Evolutionary conservation across 2,797 vertebrate genomes (phyloP).

Genomic region (Leuciscus waleckii): DNA sequence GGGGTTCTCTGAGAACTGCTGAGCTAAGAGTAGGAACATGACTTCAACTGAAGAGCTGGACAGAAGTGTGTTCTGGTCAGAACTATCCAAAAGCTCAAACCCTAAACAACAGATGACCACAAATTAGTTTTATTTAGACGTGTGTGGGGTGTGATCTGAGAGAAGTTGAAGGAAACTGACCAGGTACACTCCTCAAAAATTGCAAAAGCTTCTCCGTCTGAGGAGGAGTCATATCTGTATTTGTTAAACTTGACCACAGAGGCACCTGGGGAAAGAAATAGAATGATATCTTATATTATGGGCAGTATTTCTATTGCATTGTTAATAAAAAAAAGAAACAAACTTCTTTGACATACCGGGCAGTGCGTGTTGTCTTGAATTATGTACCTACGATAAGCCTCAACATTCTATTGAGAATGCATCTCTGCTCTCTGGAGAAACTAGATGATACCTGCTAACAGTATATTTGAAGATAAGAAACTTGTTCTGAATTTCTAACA

Average conservation of each 20-base stretch:
- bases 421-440: constrained; percentile 86
- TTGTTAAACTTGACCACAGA: constrained; percentile 80
- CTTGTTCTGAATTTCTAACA: background rate
- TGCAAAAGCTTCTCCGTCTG: constrained; percentile 85
- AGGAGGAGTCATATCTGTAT: constrained; percentile 76
- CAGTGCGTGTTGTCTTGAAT: constrained; percentile 78
- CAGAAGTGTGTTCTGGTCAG: constrained; percentile 88
- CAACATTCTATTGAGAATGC: constrained; percentile 85
- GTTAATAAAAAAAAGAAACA: too few relatives aligned
- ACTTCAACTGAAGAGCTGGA: constrained; percentile 89
- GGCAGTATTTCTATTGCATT: background rate
- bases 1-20: constrained; percentile 86
- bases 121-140: background rate
- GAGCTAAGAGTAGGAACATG: constrained; percentile 89
- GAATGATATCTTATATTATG: background rate
- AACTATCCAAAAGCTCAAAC: constrained; percentile 88
- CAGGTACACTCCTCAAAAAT: constrained; percentile 90
- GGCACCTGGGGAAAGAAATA: constrained; percentile 67
- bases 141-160: constrained; percentile 17
- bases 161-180: constrained; percentile 67
- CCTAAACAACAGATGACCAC: constrained; percentile 72
- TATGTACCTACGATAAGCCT: constrained; percentile 85
- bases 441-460: constrained; percentile 67
- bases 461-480: background rate
- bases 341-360: constrained; percentile 75